phyloP scores from a whole-genome alignment of 2,888 invertebrate genomes.

The Diarsia rubi region DNA sequence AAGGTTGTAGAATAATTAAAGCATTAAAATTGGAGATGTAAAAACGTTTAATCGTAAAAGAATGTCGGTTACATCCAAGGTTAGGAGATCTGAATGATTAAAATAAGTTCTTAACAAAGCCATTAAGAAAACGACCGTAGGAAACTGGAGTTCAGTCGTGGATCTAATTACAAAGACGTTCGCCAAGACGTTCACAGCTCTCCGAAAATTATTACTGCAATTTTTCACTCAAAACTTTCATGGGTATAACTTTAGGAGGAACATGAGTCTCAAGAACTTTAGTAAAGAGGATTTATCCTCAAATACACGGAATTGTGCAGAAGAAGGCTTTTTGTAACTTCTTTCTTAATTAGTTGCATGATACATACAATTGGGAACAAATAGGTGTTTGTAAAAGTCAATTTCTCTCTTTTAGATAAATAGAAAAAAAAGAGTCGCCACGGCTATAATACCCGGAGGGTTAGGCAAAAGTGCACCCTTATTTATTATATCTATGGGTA shows the following conservation, averaged over 20 bases:
- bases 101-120: conserved; percentile 79
- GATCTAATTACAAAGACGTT: conserved; percentile 84
- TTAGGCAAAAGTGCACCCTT: too few relatives aligned
- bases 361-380: background rate
- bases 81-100: conserved; percentile 62
- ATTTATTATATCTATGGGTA: too few relatives aligned
- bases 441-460: background rate
- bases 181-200: conserved; percentile 80
- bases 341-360: background rate
- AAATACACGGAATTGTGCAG: conserved; percentile 75
- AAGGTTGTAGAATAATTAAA: conserved; percentile 24
- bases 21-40: conserved; percentile 36
- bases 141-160: conserved; percentile 76
- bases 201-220: conserved; percentile 85
- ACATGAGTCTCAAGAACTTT: conserved; percentile 73
- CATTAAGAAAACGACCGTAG: conserved; percentile 79
- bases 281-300: conserved; percentile 76
- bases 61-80: conserved; percentile 33
- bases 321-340: conserved; percentile 41
- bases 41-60: conserved; percentile 45
- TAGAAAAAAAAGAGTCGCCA: background rate
- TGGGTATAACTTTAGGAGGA: conserved; percentile 76
- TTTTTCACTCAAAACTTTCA: conserved; percentile 87
- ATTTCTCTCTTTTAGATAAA: background rate
- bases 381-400: background rate